These are phyloP conservation scores for Ganaspis sp. DNA, from an alignment of 1,140 invertebrate species.

Conservation along the genomic window DNA sequence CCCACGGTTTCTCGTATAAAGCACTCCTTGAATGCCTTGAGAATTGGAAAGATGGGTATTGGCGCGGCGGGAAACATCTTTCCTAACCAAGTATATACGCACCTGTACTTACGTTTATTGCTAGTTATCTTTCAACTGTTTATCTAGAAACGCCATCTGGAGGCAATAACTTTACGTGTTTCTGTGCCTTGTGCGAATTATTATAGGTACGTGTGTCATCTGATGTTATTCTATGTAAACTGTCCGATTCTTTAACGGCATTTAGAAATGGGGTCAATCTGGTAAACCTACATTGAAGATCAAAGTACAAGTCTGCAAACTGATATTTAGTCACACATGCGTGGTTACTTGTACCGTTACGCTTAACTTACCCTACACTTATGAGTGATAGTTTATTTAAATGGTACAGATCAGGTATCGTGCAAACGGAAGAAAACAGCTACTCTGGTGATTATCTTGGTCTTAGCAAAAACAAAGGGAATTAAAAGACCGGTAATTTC, in stretches of 20 bases:
- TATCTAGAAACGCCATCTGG: conserved; percentile 39
- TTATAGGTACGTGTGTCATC: conserved; percentile 46
- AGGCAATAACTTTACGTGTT: conserved; percentile 35
- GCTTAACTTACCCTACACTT: not conserved
- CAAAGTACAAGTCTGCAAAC: conserved; percentile 3
- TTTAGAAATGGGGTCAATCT: not conserved
- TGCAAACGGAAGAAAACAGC: conserved; percentile 4
- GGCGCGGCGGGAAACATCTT: conserved; percentile 43
- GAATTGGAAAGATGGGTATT: conserved; percentile 15
- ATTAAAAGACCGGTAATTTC: not conserved
- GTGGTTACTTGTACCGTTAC: conserved; percentile 24
- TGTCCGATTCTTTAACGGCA: not conserved
- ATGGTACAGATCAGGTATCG: conserved; percentile 19
- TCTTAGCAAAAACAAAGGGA: not conserved
- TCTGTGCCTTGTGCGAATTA: conserved; percentile 50
- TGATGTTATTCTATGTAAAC: conserved; percentile 31
- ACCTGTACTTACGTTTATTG: conserved; percentile 51
- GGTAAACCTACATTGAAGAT: not conserved
- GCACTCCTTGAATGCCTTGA: conserved; percentile 36
- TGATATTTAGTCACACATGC: conserved; percentile 23
- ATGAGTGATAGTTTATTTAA: conserved; percentile 30
- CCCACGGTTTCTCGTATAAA: conserved; percentile 51
- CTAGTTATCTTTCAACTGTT: conserved; percentile 46
- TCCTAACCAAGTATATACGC: conserved; percentile 45
- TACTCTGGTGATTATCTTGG: not conserved